Evolutionary conservation across 2,797 vertebrate genomes (phyloP), one percentile per base, ranked within the genome.

Genomic region (Numenius phaeopus): DNA sequence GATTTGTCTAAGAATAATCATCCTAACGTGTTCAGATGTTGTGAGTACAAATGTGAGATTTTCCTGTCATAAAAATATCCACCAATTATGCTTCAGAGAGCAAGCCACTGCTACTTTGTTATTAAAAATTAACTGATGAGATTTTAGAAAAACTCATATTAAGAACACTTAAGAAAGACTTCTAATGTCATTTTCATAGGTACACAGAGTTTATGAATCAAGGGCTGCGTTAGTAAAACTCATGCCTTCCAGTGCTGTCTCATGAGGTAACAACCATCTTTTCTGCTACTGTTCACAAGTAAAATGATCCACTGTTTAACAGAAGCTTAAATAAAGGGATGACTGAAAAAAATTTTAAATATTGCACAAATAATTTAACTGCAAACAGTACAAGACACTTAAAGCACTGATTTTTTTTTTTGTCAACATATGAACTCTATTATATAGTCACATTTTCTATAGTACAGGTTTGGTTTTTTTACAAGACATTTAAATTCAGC

Each of bases 351-450:
- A 95, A 61, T 2, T 39, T 61, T 96, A 98, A 98, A 98, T 98
- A 98, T 98, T 97, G 95, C 97, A 98, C 97, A 98, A 98, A 98
- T 98, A 98, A 98, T 98, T 98, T 98, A 98, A 98, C 93, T 96
- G 96, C 81, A 97, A 97, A 98, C 90, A 97, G 94, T 93, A 95
- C 55, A 92, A 82, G 64, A 97, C 97, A 97, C 85, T 90, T 97
- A 98, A 98, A 98, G 93, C 91, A 82, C 18, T 84, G 96, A 97
- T 92, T 93, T 77, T 85, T 83, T 82, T 86, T 83, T 83, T 87
- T 91, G 85, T 91, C 90, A 94, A 90, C 90, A 82, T 95, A 96
- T 93, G 91, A 95, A 93, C 76, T 97, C 95, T 96, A 95, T 81
- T 95, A 89, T 97, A 97, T 97, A 97, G 92, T 89, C 94, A 97